These are phyloP conservation scores for Cynoglossus semilaevis DNA, from an alignment of 2,113 vertebrate genomes.

Conservation along the genomic window DNA sequence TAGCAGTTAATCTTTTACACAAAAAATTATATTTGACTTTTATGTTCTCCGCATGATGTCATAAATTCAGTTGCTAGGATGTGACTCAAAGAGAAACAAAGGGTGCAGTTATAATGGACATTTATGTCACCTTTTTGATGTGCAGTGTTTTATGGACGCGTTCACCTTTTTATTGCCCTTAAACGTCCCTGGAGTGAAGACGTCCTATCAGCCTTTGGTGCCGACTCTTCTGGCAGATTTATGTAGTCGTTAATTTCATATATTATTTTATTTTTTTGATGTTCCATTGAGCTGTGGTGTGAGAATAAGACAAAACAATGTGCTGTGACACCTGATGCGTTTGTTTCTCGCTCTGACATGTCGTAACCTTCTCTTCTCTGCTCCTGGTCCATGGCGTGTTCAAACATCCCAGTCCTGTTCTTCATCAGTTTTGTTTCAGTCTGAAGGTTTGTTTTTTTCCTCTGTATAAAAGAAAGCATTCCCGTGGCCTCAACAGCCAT, in stretches of 20 bases:
- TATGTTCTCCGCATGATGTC: not conserved
- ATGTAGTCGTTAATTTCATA: not conserved
- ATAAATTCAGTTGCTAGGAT: not conserved
- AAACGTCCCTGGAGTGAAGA: not conserved
- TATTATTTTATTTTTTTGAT: not conserved
- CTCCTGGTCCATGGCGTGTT: not conserved
- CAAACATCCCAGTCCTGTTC: conserved; percentile 11
- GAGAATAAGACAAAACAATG: conserved; percentile 1
- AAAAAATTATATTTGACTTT: too few species aligned
- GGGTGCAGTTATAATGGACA: not conserved
- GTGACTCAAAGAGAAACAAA: conserved; percentile 9
- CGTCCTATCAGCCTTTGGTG: not conserved
- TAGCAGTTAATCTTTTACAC: too few species aligned
- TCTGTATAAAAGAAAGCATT: not conserved
- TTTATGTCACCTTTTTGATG: not conserved
- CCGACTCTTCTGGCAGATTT: not conserved
- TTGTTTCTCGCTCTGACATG: not conserved
- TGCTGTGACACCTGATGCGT: not conserved
- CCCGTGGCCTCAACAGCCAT: not conserved
- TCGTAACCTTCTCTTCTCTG: not conserved
- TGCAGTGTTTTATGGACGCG: conserved; percentile 20
- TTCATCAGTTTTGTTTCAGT: conserved; percentile 22
- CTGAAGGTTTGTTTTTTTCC: conserved; percentile 2
- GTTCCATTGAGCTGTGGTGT: not conserved
- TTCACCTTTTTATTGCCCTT: conserved; percentile 17